phyloP scores from a whole-genome alignment of 1,140 invertebrate species.

The Copidosoma floridanum region DNA sequence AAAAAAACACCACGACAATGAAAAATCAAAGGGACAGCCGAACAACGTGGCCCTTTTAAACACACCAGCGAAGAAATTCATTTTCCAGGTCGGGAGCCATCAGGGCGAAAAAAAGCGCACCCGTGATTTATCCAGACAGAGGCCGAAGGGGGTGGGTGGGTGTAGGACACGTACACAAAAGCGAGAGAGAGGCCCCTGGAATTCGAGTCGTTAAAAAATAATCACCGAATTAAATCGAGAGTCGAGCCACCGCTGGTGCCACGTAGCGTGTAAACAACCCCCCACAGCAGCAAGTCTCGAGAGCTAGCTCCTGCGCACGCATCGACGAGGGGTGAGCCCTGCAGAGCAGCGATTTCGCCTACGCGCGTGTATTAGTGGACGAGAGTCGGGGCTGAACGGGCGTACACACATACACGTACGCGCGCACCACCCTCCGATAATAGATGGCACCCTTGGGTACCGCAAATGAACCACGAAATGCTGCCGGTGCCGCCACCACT shows the following conservation, averaged over 20 bases:
- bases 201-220: conserved; percentile 56
- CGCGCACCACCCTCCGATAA: conserved; percentile 44
- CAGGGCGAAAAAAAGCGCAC: not conserved
- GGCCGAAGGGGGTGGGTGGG: too few relatives aligned
- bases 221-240: conserved; percentile 58
- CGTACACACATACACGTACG: too few relatives aligned
- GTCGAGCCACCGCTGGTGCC: too few relatives aligned
- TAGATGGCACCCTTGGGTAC: conserved; percentile 58
- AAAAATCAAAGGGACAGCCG: too few relatives aligned
- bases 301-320: not conserved
- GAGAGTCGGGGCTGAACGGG: too few relatives aligned
- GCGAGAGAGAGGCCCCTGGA: conserved; percentile 22
- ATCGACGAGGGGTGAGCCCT: not conserved
- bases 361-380: too few relatives aligned
- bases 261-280: conserved; percentile 53
- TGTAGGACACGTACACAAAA: conserved; percentile 8
- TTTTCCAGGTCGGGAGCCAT: not conserved
- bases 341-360: too few relatives aligned
- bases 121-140: conserved; percentile 20
- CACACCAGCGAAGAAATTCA: too few relatives aligned
- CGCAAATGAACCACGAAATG: conserved; percentile 60
- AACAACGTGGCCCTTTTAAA: too few relatives aligned
- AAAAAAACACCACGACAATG: too few relatives aligned
- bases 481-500: conserved; percentile 41
- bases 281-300: conserved; percentile 24